Evolutionary conservation across 2,113 vertebrate species (phyloP), one percentile per base, ranked within the genome.

Genomic region (Eulemur rufifrons): DNA sequence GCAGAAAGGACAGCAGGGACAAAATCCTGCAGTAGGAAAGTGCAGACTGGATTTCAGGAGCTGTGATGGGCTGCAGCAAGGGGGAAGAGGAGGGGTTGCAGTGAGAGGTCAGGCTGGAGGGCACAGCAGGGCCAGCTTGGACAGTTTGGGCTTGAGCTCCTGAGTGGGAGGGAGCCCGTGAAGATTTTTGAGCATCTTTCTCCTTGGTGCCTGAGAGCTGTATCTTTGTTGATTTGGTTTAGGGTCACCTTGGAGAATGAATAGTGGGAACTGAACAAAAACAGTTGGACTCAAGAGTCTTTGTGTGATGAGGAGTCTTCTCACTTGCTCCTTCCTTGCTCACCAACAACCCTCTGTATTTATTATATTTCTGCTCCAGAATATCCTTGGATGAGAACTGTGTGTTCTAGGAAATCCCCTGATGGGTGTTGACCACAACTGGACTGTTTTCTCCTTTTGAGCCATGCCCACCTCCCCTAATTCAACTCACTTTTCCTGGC

Each of bases 81-180:
- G 18, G 23, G n/a, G 4, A 14, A 27, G 23, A 52, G 64, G 45
- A 32, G 63, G 54, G 50, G 15, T 9, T n/a, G 11, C 4, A 17
- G 61, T 15, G 47, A 32, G 29, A 54, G 39, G n/a, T 0, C 17
- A 39, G 47, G 21, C 27, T 29, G 76, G 82, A 27, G 47, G 27
- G 21, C 10, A 42, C 10, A 2, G 1, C 1, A 32, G 21, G n/a
- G 39, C 34, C 56, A n/a, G 77, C 18, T 27, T 8, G 0, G 8
- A 29, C 61, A 52, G 27, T 14, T 27, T 85, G 52, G 32, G 10
- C 82, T 56, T 3, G 76, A 77, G 34, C 32, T 87, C 32, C 4
- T 68, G 21, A 39, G 18, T 56, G 20, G 15, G 1, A 52, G 59
- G 85, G 47, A 94, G 3, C n/a, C n/a, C 21, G 8, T 15, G 52